A percentile compares a stretch with the other conserved stretches of the same genome.
These are phyloP conservation scores for Sebastes hubbsi DNA, from an alignment of 2,797 vertebrate species.

Conservation along the genomic window DNA sequence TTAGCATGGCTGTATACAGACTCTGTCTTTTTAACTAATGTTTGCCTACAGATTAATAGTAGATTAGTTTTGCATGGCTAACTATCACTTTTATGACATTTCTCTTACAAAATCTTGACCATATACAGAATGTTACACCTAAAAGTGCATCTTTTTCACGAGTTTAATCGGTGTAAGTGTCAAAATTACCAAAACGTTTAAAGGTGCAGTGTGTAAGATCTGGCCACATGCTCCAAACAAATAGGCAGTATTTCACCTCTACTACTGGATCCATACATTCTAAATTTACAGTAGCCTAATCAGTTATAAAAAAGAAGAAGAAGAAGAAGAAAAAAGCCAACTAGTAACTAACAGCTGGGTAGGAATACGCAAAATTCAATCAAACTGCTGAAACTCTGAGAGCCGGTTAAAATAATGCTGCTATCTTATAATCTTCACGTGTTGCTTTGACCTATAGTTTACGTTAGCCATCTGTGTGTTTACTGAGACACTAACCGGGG, in stretches of 20 bases:
- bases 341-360: too few species aligned
- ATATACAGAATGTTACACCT: too few species aligned
- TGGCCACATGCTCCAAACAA: too few species aligned
- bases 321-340: too few species aligned
- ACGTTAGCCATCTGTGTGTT: not conserved
- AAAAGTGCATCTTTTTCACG: too few species aligned
- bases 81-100: not conserved
- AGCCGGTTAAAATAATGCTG: not conserved
- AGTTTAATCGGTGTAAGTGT: fast-evolving
- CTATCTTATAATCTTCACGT: not conserved
- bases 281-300: too few species aligned
- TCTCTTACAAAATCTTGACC: not conserved
- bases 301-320: too few species aligned
- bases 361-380: too few species aligned
- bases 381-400: not conserved
- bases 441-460: not conserved
- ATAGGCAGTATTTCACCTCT: too few species aligned
- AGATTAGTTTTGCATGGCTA: not conserved
- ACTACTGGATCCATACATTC: fast-evolving
- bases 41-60: not conserved
- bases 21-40: not conserved
- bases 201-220: too few species aligned
- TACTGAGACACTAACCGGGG: not conserved
- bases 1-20: too few species aligned
- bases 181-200: too few species aligned